Percentiles rank a stretch among this genome's conserved stretches.
phyloP scores from a whole-genome alignment of 2,797 vertebrate genomes.

The Hippoglossus hippoglossus region DNA sequence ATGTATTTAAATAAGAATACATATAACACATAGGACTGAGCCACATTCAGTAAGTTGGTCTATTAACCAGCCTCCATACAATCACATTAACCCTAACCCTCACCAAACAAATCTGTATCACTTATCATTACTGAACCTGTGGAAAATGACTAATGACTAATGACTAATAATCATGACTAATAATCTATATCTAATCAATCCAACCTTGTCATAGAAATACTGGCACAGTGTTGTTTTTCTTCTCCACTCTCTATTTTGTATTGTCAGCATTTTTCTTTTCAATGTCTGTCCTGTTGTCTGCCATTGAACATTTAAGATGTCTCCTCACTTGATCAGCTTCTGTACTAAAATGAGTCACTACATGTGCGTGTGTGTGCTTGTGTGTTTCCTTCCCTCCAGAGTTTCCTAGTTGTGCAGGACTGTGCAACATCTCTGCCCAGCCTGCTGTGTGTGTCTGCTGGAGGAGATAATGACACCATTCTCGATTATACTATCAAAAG shows the following conservation, averaged over 20 bases:
- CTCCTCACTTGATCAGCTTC: slow-evolving; percentile 35
- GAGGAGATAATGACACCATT: slow-evolving; percentile 57
- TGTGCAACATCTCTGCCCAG: slow-evolving; percentile 60
- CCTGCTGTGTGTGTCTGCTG: slow-evolving; percentile 81
- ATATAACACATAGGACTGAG: too few species aligned
- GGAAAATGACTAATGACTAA: too few species aligned
- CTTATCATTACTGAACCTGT: slow-evolving; percentile 1
- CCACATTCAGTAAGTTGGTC: too few species aligned
- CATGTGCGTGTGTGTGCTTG: slow-evolving; percentile 2
- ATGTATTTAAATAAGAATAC: too few species aligned
- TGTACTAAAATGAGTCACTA: slow-evolving; percentile 52
- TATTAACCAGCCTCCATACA: too few species aligned
- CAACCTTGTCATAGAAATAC: neutral
- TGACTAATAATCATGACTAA: neutral
- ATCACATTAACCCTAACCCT: neutral
- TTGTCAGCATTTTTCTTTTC: too few species aligned
- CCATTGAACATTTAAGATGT: neutral
- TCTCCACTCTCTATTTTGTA: too few species aligned
- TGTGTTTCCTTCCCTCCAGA: slow-evolving; percentile 67
- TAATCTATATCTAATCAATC: neutral
- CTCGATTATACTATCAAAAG: slow-evolving; percentile 71
- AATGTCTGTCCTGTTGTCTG: neutral
- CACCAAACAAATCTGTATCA: neutral
- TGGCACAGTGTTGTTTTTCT: neutral
- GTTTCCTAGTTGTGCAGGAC: slow-evolving; percentile 83